These are phyloP conservation scores for Vanessa tameamea DNA, from an alignment of 1,140 invertebrate genomes.

Conservation along the genomic window DNA sequence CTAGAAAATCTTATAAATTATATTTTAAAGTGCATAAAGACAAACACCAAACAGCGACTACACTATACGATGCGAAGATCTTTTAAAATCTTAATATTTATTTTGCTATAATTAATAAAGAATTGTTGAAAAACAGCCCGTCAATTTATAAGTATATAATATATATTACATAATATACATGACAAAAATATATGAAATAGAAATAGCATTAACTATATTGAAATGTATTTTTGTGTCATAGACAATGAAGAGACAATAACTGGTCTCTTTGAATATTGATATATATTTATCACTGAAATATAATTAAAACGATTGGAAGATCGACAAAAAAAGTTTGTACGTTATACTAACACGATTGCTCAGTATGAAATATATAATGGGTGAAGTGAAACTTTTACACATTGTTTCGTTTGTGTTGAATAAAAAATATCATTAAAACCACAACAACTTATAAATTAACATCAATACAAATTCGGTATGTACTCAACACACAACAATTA, in stretches of 20 bases:
- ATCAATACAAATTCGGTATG: too few species aligned
- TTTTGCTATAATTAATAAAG: not conserved
- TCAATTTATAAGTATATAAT: not conserved
- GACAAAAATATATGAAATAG: not conserved
- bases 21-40: conserved; percentile 20
- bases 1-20: conserved; percentile 4
- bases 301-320: too few species aligned
- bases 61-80: not conserved
- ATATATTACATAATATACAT: not conserved
- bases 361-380: too few species aligned
- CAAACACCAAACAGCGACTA: conserved; percentile 15
- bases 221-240: conserved; percentile 17
- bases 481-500: too few species aligned
- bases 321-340: too few species aligned
- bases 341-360: too few species aligned
- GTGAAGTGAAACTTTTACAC: too few species aligned
- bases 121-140: not conserved
- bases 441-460: too few species aligned
- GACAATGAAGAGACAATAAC: conserved; percentile 2
- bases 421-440: too few species aligned
- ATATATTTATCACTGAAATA: too few species aligned
- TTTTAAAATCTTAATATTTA: not conserved
- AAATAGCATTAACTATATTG: not conserved
- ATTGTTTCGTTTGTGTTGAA: too few species aligned
- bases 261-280: not conserved